Evolutionary conservation across 1,140 invertebrate species (phyloP).

Genomic region (Drosophila bocki): DNA sequence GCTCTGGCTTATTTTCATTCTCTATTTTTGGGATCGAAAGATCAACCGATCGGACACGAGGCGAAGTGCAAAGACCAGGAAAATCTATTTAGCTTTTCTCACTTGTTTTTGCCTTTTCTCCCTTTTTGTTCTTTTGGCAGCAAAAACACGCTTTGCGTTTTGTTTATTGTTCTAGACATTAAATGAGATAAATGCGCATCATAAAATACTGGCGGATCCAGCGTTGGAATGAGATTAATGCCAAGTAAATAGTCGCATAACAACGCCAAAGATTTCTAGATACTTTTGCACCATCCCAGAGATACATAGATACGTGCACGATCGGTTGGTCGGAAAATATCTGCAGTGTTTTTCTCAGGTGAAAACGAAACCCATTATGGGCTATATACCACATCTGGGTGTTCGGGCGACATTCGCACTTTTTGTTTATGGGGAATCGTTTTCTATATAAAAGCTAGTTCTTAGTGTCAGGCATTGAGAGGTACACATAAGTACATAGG

Average conservation of each 20-base stretch:
- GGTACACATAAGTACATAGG: conserved; percentile 2
- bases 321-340: conserved; percentile 6
- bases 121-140: conserved; percentile 43
- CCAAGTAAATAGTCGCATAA: conserved; percentile 38
- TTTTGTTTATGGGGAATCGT: conserved; percentile 31
- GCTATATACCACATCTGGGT: conserved; percentile 13
- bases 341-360: not conserved
- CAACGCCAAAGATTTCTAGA: not conserved
- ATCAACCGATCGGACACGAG: conserved; percentile 22
- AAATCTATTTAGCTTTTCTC: conserved; percentile 4
- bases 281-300: not conserved
- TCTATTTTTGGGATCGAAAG: conserved; percentile 38
- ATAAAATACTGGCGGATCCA: conserved; percentile 35
- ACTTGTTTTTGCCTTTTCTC: not conserved
- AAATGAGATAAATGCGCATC: conserved; percentile 46
- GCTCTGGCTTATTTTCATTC: not conserved
- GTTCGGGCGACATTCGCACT: conserved; percentile 10
- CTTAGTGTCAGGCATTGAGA: conserved; percentile 26
- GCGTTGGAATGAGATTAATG: conserved; percentile 27
- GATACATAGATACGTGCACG: not conserved
- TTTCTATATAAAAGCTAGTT: conserved; percentile 15
- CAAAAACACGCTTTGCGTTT: conserved; percentile 31
- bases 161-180: conserved; percentile 54
- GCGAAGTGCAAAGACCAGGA: conserved; percentile 35
- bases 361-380: conserved; percentile 13